Evolutionary conservation across 2,888 invertebrate species (phyloP), one percentile per base, ranked within the genome.

Genomic region (Choristoneura rosaceana): DNA sequence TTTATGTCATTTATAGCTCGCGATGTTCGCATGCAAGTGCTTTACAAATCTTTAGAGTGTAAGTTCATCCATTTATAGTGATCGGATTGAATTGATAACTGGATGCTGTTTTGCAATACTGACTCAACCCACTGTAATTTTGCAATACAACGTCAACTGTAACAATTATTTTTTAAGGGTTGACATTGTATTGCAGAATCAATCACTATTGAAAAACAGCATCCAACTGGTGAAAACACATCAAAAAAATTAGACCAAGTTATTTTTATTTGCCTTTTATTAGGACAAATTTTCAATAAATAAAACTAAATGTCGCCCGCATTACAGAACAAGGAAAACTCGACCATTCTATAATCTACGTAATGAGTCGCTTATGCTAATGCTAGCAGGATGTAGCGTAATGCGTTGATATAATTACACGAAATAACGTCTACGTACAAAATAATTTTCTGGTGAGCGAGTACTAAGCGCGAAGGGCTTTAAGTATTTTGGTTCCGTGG

Each of bases 351-450:
- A 88, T 91, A 89, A 92, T 90, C 87, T 86, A 80, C 80, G 82
- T 92, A 93, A 93, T 93, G 84, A 92, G 89, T 81, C 91, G 88
- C 89, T 91, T 89, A 92, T 91, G 90, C 84, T 92, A 90, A 93
- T 92, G 89, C 89, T 82, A 82, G 81, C 90, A 90, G 92, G 92
- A 92, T 90, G 90, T 87, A 85, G 81, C 82, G 83, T 83, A 84
- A 83, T 83, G 79, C 82, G 82, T 81, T 81, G 87, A 88, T 89
- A 88, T 90, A 90, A 92, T 91, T 91, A 90, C 84, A 85, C 84
- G 85, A 66, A 87, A 86, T 88, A 86, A 85, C 83, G 84, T 84
- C 82, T 62, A 83, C 84, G 82, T 81, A 79, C 78, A 81, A 82
- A 80, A 88, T 86, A 88, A 90, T 92, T 91, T 92, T 91, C 89